Evolutionary conservation across 2,888 invertebrate species (phyloP).

Genomic region (Apodemia mormo): DNA sequence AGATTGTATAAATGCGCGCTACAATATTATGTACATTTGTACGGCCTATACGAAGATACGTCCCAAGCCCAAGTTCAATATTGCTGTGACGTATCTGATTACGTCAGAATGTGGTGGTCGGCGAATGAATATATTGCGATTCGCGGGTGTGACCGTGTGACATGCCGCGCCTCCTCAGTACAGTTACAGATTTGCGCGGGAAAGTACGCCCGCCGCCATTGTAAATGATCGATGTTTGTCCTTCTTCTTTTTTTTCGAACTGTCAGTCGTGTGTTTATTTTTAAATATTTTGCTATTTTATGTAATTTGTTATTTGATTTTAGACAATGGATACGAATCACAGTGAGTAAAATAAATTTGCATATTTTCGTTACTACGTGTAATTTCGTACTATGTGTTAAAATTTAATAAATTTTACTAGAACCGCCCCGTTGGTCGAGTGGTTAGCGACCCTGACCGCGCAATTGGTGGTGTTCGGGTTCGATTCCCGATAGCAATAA

Average conservation of each 20-base stretch:
- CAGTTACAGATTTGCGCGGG: slow-evolving; percentile 42
- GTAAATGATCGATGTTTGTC: background rate
- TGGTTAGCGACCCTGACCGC: too few relatives aligned
- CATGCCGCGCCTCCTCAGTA: slow-evolving; percentile 56
- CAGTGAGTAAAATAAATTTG: background rate
- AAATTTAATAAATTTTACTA: background rate
- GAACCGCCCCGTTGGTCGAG: too few relatives aligned
- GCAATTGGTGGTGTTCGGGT: too few relatives aligned
- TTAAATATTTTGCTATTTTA: background rate
- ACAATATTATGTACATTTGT: background rate
- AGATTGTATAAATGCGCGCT: background rate
- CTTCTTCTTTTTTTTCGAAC: background rate
- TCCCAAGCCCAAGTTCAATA: slow-evolving; percentile 28
- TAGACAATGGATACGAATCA: background rate
- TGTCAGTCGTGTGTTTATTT: background rate
- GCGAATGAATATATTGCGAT: slow-evolving; percentile 31
- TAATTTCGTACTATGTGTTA: background rate
- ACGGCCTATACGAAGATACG: background rate
- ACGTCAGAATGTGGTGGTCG: slow-evolving; percentile 36
- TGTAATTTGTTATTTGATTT: slow-evolving; percentile 4
- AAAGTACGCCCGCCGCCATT: slow-evolving; percentile 32
- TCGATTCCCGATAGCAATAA: too few relatives aligned
- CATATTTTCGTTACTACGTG: too few relatives aligned
- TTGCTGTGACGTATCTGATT: slow-evolving; percentile 31
- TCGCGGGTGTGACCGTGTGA: slow-evolving; percentile 53